Base-by-base conservation (phyloP, 2,113 vertebrate species). In the Rattus rattus region DNA sequence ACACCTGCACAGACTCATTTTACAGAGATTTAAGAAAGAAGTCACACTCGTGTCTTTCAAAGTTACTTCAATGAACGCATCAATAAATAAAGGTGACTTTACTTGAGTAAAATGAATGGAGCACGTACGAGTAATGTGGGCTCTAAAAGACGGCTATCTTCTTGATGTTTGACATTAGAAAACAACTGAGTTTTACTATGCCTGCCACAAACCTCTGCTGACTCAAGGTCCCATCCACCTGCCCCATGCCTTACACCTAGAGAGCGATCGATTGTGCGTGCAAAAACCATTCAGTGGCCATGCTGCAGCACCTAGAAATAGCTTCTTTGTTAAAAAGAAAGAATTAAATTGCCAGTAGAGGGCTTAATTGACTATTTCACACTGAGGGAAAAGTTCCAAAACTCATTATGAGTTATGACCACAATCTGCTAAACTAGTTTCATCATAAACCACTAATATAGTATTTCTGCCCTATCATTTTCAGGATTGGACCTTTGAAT, bases 361-460 rank as follows among this genome's bases (percentile, higher is more conserved):
- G 54, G 87, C 93, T 97, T 90, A 95, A 94, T 67, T 96, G 47
- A 84, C 92, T 96, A 75, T 96, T 98, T 96, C 76, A 83, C 85
- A 96, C 92, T 7, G 22, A 97, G 9, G 33, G 97, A 97, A 43
- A 90, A 89, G 94, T 94, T 65, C 93, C 90, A 97, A 95, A 59
- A 63, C 70, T 33, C 67, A 94, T 0, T 91, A 95, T 94, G 93
- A 97, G 89, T 89, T 96, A 30, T 87, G 88, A 80, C 77, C 92
- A 94, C 3, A 93, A 94, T 96, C 81, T 97, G 94, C 95, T 83
- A 76, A 77, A 95, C 97, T 1, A 30, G 70, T 79, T 96, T 59
- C 72, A 91, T 83, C 84, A 95, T 93, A 96, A 98, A 90, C 56
- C 85, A 95, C 81, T 13, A 90, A 47, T 90, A 86, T 36, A 43